Percentiles rank a stretch among this genome's conserved stretches.
Conservation (phyloP, 2,113 vertebrate genomes). For the Callithrix jacchus region DNA sequence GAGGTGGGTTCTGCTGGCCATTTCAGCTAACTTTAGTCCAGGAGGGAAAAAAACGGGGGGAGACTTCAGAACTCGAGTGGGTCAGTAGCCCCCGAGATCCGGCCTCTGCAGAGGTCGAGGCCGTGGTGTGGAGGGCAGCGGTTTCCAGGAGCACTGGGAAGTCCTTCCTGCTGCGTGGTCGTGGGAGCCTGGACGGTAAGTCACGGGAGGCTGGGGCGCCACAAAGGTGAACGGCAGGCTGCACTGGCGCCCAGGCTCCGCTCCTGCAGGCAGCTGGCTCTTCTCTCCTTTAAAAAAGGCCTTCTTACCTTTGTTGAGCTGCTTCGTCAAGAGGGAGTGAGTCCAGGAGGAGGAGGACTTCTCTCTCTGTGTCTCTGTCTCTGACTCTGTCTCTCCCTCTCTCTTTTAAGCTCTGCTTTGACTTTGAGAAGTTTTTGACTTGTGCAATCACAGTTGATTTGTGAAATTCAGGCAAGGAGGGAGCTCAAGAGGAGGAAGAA, state of each 20-base stretch:
- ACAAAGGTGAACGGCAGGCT: constrained; percentile 44
- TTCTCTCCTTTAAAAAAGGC: neutral
- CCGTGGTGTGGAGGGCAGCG: constrained; percentile 62
- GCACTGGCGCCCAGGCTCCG: neutral
- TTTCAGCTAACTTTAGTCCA: constrained; percentile 79
- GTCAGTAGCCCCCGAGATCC: constrained; percentile 69
- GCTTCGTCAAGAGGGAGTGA: neutral
- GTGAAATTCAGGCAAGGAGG: neutral
- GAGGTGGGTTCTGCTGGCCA: constrained; percentile 75
- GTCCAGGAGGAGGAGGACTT: neutral
- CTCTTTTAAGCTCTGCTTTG: neutral
- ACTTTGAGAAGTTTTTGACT: neutral
- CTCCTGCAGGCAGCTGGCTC: neutral
- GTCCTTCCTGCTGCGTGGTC: constrained; percentile 66
- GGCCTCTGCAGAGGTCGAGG: constrained; percentile 75
- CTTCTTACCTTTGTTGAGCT: rapidly evolving
- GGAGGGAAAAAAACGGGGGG: neutral
- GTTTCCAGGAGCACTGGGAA: constrained; percentile 54
- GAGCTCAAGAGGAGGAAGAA: neutral
- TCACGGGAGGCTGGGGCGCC: constrained; percentile 39
- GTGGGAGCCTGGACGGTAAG: constrained; percentile 79
- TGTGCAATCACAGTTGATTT: neutral
- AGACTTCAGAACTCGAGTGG: constrained; percentile 70
- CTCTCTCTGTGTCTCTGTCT: neutral
- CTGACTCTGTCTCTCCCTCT: neutral